These are phyloP conservation scores for Arion vulgaris DNA, from an alignment of 1,140 invertebrate genomes.

Conservation along the genomic window DNA sequence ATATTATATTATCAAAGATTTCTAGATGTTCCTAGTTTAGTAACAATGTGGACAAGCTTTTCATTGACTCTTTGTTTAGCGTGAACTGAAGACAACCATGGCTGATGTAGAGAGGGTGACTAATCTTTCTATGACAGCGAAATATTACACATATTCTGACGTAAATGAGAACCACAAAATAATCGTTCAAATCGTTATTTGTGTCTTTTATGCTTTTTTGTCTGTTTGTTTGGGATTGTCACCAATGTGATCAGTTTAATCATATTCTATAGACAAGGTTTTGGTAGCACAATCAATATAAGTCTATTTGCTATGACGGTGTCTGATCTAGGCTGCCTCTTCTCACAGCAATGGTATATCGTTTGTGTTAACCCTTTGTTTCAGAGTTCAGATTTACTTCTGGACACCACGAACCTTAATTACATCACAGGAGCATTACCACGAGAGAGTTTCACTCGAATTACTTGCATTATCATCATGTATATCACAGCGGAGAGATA, in stretches of 20 bases:
- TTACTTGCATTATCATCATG: background rate
- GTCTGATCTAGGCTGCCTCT: background rate
- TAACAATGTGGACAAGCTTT: no score
- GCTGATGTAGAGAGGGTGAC: no score
- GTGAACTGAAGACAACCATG: no score
- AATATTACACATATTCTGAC: background rate
- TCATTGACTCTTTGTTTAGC: no score
- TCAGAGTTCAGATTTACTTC: background rate
- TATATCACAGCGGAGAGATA: slow-evolving; percentile 7
- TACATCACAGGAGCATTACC: background rate
- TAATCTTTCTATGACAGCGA: background rate
- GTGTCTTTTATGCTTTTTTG: background rate
- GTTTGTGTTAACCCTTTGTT: slow-evolving; percentile 4
- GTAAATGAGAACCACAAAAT: background rate
- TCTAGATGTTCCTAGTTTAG: no score
- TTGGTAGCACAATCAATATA: background rate
- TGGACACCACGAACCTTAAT: background rate
- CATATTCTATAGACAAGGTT: background rate
- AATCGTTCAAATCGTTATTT: background rate
- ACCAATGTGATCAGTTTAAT: background rate
- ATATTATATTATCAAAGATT: no score
- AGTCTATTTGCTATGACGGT: background rate
- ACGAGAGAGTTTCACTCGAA: background rate
- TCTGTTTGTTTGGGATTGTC: background rate
- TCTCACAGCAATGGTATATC: background rate